Evolutionary conservation across 2,113 vertebrate species (phyloP), one percentile per base, ranked within the genome.

Genomic region (Cynoglossus semilaevis): DNA sequence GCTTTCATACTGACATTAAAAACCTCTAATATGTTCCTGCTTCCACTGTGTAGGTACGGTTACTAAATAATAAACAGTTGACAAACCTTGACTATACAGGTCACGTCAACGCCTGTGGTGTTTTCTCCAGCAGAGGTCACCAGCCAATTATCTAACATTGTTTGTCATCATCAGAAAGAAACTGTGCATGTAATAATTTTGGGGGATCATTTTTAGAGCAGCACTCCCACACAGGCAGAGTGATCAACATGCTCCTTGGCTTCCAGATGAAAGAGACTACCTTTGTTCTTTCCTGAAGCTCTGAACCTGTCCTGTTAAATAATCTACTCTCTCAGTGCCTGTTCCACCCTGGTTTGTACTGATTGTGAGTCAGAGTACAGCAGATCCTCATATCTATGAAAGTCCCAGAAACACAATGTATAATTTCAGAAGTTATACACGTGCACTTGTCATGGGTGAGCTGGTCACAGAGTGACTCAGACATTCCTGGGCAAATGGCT

Each of bases 131-230:
- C 59, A 75, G 56, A 67, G 67, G 60, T 64, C 63, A 67, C 50
- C 65, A 61, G 58, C 54, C 51, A 34, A 60, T 76, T 78, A 65
- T 51, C 72, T 70, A 47, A 15, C 54, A 74, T 74, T 78, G 76
- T 77, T 56, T 74, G 58, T 58, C 69, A 62, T 74, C 72, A 78
- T 83, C 75, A 79, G 76, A 76, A 60, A 54, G 58, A 42, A 63
- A 51, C 43, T 56, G 40, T 11, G 41, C 64, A 46, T 50, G 55
- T 67, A 57, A 67, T 59, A 58, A 63, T 63, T 65, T 63, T 65
- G 51, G 34, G 36, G 37, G 52, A 29, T 29, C 22, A 29, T 6
- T 29, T 29, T 29, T 2, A 0, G 35, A 58, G 61, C 55, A 70
- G 52, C 63, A 68, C 57, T 56, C 38, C 34, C 51, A 37, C 51